Evolutionary conservation across 2,113 vertebrate species (phyloP), one percentile per base, ranked within the genome.

Genomic region (Sturnus vulgaris): DNA sequence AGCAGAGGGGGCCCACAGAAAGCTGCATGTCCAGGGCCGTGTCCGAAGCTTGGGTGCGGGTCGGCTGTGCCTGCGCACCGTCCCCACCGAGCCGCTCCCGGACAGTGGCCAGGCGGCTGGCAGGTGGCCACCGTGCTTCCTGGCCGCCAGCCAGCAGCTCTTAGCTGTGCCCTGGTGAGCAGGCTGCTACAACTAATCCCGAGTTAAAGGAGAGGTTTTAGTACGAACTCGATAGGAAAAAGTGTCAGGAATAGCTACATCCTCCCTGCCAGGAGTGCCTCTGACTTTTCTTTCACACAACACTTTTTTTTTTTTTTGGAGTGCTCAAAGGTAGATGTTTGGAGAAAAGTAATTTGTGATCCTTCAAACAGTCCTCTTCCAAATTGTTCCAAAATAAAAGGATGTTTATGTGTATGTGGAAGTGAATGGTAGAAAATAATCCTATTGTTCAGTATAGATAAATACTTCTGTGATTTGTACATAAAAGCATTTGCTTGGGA

Each of bases 11-110:
- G 27, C 39, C 13, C 25, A 37, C 19, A 56, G 82, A 78, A 92
- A 85, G 33, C 7, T 90, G 28, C 60, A 39, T 21, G 52, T 78
- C 10, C 39, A 47, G 49, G 35, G 15, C 63, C 21, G 2, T 42
- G 35, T 66, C 56, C 64, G 37, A 96, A 24, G 4, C 47, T 19
- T 4, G 4, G 15, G 52, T 75, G 49, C 69, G 81, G 77, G 46
- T 50, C 22, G 9, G 0, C 5, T 3, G 3, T 44, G 56, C 35
- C 50, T 21, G 18, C 30, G 17, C 1, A 1, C 22, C 0, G 0
- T 64, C 73, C 53, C 60, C 15, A 5, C 24, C 22, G 88, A 73
- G 55, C 7, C 0, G 12, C 35, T 40, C 47, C 22, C 57, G 3
- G 2, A 39, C 50, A 23, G 25, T 4, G 56, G 4, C 71, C 31